Base-by-base conservation (phyloP, 1,140 invertebrate species). In the Aphelinus atriplicis region DNA sequence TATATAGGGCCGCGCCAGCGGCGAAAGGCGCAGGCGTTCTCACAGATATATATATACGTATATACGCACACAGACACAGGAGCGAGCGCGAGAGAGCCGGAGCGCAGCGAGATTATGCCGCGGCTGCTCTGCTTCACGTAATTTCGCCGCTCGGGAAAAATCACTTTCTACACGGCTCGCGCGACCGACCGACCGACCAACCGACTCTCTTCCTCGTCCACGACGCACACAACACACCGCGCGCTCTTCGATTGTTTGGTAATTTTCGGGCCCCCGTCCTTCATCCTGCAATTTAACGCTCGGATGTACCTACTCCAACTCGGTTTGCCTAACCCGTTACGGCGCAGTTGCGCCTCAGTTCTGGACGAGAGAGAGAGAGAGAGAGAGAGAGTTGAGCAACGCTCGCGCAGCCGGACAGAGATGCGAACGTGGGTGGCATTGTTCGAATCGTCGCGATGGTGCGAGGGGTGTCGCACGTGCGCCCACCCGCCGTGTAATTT, bases 1-100 rank as follows among this genome's bases (percentile, higher is more conserved):
- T 71, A 71, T 62, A 58, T 26, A 57, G 68, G 71, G 65, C 55
- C 26, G 45, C 7, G 53, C 50, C 6, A 10, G 46, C 51, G 76
- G 80, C 80, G 80, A 81, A 81, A 81, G 80, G 80, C 76, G 71
- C 73, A 26, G 26, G 26, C 71, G 80, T 80, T 81, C 80, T 75
- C 75, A 77, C 72, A 26, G 26, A 26, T 26, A 26, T 26, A 0
- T 26, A 0, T 26, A 26, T 26, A 26, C 26, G 26, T 26, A 26
- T 26, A 26, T 26, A 26, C 26, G 26, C 70, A 70, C 50, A 4
- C 50, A 42, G 50, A 7, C 7, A 10, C 57, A 10, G 51, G 61
- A 3, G 48, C 48, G 26, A 9, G n/a, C n/a, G 64, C 56, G 53
- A 72, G 45, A 64, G 70, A 58, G 62, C 45, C 7, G 6, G 45